A percentile compares a stretch with the other conserved stretches of the same genome.
phyloP scores from a whole-genome alignment of 2,113 vertebrate species.

The Eretmochelys imbricata region DNA sequence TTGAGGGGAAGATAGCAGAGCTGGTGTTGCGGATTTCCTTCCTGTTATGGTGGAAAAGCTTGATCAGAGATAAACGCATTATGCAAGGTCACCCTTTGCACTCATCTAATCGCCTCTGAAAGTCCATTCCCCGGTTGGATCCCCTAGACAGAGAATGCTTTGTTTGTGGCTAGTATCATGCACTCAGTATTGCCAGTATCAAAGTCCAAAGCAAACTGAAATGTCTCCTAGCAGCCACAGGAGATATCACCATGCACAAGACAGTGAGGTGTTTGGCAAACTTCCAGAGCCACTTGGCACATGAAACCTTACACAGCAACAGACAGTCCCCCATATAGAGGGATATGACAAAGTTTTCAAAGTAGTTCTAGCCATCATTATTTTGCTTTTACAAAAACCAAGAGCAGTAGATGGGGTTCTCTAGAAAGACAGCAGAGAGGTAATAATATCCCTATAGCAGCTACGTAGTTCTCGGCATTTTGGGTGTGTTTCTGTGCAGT shows the following conservation, averaged over 20 bases:
- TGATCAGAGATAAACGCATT: conserved; percentile 40
- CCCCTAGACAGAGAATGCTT: conserved; percentile 65
- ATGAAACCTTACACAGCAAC: background rate
- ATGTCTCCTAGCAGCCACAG: conserved; percentile 62
- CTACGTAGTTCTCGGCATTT: background rate
- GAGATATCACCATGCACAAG: conserved; percentile 53
- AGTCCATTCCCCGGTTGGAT: conserved; percentile 57
- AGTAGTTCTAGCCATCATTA: background rate
- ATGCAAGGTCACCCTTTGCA: conserved; percentile 34
- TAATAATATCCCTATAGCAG: background rate
- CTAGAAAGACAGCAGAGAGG: background rate
- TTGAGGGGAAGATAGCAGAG: background rate
- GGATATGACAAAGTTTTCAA: background rate
- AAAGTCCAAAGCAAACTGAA: conserved; percentile 68
- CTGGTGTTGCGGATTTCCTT: background rate
- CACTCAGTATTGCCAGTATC: conserved; percentile 47
- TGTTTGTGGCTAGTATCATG: conserved; percentile 58
- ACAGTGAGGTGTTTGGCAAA: conserved; percentile 51
- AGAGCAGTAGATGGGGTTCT: background rate
- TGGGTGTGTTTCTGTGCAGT: conserved; percentile 17
- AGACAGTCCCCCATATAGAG: background rate
- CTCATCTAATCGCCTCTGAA: conserved; percentile 63
- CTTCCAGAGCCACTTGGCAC: conserved; percentile 40
- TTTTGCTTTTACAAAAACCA: conserved; percentile 16
- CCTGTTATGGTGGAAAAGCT: conserved; percentile 44